Conservation (phyloP, 2,113 vertebrate genomes). For the Piaya cayana region DNA sequence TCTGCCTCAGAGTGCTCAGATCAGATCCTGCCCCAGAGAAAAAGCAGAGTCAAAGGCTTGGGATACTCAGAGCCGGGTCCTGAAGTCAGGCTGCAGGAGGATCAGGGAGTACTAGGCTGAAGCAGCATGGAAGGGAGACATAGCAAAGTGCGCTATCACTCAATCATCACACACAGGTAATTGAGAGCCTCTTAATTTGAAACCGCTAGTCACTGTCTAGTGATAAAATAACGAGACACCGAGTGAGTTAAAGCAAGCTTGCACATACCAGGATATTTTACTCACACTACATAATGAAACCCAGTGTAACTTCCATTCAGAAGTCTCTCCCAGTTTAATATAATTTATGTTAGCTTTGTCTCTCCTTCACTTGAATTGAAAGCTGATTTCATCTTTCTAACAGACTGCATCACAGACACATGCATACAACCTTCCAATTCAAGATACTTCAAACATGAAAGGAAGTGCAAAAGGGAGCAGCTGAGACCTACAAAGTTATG, state of each 20-base stretch:
- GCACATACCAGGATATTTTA: neutral
- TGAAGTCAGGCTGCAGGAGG: neutral
- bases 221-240: neutral
- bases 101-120: neutral
- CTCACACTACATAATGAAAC: neutral
- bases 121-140: neutral
- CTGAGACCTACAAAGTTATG: neutral
- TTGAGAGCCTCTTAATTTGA: neutral
- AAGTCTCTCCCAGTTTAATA: neutral
- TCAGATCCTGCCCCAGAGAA: slow-evolving; percentile 62
- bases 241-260: neutral
- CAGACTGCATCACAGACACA: neutral
- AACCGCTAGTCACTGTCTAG: slow-evolving; percentile 18
- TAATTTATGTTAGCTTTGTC: neutral
- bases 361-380: neutral
- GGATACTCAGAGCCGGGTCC: neutral
- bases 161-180: neutral
- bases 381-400: neutral
- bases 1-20: slow-evolving; percentile 55
- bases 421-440: neutral
- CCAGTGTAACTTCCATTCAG: neutral
- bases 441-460: neutral
- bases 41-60: slow-evolving; percentile 60
- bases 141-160: neutral
- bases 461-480: neutral